Evolutionary conservation across 2,888 invertebrate genomes (phyloP), one percentile per base, ranked within the genome.

Genomic region (Yponomeuta cagnagella): DNA sequence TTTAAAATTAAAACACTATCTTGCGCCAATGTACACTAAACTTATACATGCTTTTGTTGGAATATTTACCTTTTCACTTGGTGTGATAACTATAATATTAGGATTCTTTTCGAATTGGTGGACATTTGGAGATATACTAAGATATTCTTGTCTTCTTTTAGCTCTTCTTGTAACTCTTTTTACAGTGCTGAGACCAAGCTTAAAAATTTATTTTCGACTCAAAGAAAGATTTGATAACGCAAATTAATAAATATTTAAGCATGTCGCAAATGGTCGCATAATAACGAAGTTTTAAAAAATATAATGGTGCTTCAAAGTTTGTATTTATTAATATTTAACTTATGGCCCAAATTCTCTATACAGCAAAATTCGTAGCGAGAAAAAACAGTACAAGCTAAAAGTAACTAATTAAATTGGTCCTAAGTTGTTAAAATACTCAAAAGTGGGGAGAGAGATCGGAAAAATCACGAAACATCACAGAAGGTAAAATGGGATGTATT

Each of bases 11-110:
- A 92, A 93, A 75, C 75, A 87, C 70, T 90, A 88, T 71, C 76
- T 93, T 68, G 87, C 92, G 66, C 92, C 93, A 2, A 85, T 92
- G 67, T 92, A 89, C 71, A 90, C 87, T 15, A 93, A 93, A 79
- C 76, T 92, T 1, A 71, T 92, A 58, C 93, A 93, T 80, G 89
- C 90, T 12, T 79, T 83, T 37, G 79, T 86, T 48, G 93, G 93
- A 48, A 75, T 92, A 12, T 70, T 86, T 10, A 92, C 93, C 37
- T 90, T 87, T 75, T 79, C 81, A 71, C 78, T 92, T 72, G 93
- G 92, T 12, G 78, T 88, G 9, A 82, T 88, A 58, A 84, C 92
- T 6, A 88, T 92, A 71, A 78, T 87, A 72, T 79, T 93, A 30
- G 90, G 86, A 2, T 77, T 85, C 33, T 92, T 88, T 74, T 88